Evolutionary conservation across 2,888 invertebrate genomes (phyloP), one percentile per base, ranked within the genome.

Genomic region (Lottia gigantea): DNA sequence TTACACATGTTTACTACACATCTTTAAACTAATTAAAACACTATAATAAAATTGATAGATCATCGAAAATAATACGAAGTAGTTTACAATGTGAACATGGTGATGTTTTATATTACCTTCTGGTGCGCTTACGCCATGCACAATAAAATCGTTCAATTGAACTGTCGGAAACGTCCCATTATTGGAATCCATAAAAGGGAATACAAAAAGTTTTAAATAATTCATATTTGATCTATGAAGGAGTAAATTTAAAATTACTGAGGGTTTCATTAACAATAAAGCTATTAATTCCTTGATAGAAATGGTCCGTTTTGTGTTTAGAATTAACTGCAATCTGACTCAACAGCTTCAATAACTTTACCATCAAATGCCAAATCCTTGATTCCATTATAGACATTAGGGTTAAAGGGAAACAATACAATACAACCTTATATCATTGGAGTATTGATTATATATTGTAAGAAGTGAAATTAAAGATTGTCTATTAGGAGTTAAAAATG

Each of bases 361-460:
- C 47, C 47, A 47, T 47, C 47, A n/a, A 12, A 16, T 16, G 14
- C 14, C 14, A 47, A 16, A 47, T 12, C 64, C 49, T 46, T 65
- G n/a, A n/a, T n/a, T n/a, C n/a, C n/a, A n/a, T n/a, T n/a, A n/a
- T n/a, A n/a, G 49, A 23, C 45, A 14, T 16, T 64, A 62, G 15
- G 66, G 46, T 66, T 73, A 68, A 64, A 68, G 66, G 15, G 73
- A 68, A 71, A 65, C 71, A 19, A 68, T 64, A 55, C 68, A 61
- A 40, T 71, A 64, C n/a, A n/a, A n/a, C n/a, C 16, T 55, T 45
- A n/a, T 23, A 66, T 26, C 7, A 23, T n/a, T n/a, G n/a, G n/a
- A n/a, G n/a, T n/a, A n/a, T n/a, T n/a, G n/a, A n/a, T n/a, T n/a
- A n/a, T n/a, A n/a, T n/a, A n/a, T n/a, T n/a, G n/a, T n/a, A n/a